A percentile compares a stretch with the other conserved stretches of the same genome.
phyloP scores from a whole-genome alignment of 1,140 invertebrate species.

The Helicoverpa zea region DNA sequence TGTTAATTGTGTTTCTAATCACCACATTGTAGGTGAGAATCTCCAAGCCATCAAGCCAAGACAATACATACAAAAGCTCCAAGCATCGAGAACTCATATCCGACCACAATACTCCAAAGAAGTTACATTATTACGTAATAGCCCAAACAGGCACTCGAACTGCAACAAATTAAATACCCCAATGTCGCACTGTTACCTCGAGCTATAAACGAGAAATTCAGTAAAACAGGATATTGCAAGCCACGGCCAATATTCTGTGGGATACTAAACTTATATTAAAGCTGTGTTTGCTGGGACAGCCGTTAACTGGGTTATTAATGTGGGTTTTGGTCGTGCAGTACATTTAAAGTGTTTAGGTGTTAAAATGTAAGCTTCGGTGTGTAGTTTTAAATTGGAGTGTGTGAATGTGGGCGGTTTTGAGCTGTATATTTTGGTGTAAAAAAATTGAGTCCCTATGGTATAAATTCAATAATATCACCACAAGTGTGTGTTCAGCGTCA shows the following conservation, averaged over 20 bases:
- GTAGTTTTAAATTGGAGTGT: not conserved
- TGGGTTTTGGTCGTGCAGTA: conserved; percentile 9
- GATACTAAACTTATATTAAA: conserved; percentile 47
- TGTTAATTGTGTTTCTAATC: too few species aligned
- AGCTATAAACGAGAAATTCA: conserved; percentile 27
- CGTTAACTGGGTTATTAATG: conserved; percentile 34
- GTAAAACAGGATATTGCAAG: conserved; percentile 46
- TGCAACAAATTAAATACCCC: conserved; percentile 12
- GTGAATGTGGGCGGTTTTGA: not conserved
- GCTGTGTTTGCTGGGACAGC: conserved; percentile 31
- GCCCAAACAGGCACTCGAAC: not conserved
- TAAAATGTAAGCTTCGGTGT: conserved; percentile 10
- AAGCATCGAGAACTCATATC: too few species aligned
- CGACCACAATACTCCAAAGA: too few species aligned
- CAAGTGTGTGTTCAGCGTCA: too few species aligned
- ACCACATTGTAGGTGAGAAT: too few species aligned
- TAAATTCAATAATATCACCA: too few species aligned
- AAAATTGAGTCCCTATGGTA: too few species aligned
- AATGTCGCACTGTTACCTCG: conserved; percentile 11
- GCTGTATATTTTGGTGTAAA: not conserved
- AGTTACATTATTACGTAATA: not conserved
- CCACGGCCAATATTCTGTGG: conserved; percentile 44
- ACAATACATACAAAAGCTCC: too few species aligned
- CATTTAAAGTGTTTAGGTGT: conserved; percentile 21
- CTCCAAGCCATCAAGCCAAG: too few species aligned